A percentile compares a stretch with the other conserved stretches of the same genome.
phyloP scores from a whole-genome alignment of 2,797 vertebrate genomes.

The Pseudochaenichthys georgianus region DNA sequence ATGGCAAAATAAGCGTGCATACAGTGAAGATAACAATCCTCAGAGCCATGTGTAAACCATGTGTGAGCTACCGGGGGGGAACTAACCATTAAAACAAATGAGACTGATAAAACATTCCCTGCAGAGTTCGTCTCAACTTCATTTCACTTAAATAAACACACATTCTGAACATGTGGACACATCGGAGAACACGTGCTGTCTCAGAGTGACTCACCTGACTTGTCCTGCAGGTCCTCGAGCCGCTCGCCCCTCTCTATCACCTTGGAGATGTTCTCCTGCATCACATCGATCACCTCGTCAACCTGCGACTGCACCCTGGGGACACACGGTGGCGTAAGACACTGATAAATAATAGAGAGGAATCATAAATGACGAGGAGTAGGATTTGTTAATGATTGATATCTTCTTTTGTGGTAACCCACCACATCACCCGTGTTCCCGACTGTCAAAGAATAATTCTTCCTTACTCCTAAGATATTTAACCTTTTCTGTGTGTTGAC shows the following conservation, averaged over 20 bases:
- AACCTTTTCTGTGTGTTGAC: too few species aligned
- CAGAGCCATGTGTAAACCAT: conserved; percentile 5
- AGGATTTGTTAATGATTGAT: neutral
- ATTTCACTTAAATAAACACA: neutral
- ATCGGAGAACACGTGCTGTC: neutral
- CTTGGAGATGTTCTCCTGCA: conserved; percentile 99
- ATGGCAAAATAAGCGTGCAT: neutral
- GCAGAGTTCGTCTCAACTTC: neutral
- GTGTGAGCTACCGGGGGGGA: conserved; percentile 1
- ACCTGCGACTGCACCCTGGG: conserved; percentile 97
- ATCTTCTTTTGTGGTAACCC: neutral
- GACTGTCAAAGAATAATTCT: neutral
- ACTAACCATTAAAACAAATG: conserved; percentile 3
- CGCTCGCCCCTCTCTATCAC: conserved; percentile 98
- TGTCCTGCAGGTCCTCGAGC: conserved; percentile 97
- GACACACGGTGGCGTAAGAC: neutral
- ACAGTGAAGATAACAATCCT: neutral
- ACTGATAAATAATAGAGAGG: neutral
- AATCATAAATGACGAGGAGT: conserved; percentile 8
- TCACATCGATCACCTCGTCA: conserved; percentile 98
- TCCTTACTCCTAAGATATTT: too few species aligned
- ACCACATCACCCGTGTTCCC: neutral
- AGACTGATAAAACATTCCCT: conserved; percentile 2
- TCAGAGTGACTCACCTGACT: conserved; percentile 89
- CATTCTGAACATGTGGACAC: neutral